Evolutionary conservation across 30 jellyfish, hydroid and myxozoan species (phyloP), one percentile per base, ranked within the genome.

Genomic region (Hydractinia symbiolongicarpus): DNA sequence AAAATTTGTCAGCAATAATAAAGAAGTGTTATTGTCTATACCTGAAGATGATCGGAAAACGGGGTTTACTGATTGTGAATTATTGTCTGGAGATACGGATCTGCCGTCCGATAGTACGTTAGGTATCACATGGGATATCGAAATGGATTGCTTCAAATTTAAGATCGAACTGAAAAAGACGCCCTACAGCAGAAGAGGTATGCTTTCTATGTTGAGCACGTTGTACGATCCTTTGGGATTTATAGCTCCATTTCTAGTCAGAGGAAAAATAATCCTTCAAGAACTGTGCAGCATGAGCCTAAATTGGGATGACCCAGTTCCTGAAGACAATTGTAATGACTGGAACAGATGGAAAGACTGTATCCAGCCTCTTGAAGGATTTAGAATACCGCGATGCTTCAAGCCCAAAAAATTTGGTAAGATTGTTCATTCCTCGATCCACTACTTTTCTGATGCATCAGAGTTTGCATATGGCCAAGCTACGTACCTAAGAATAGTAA

Each of bases 361-460:
- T 19, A 54, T 82, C 54, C 54, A 57, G 85, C 64, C 17, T 58
- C 74, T 85, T 61, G 75, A 78, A 68, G 72, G 58, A 53, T 57
- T 61, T 79, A 60, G 50, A 72, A 74, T 82, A 50, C 49, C 49
- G 15, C 64, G 89, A 19, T 82, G 89, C 66, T 72, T 53, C 81
- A 72, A 73, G 89, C 89, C 90, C 52, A 68, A 54, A 16, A 53
- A 61, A 53, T 82, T 82, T 53, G 89, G 79, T 20, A 60, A 73
- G 71, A 14, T 21, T 21, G 53, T 11, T 14, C 53, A 14, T 14
- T 14, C 54, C 21, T 68, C 79, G 21, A 15, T 82, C 40, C 90
- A 82, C 73, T 79, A 73, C 71, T 82, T 82, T 61, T 73, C 89
- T 54, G 89, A 82, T 73, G 90, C 89, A 57, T 54, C 55, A 53